These are phyloP conservation scores for Heliconius himera DNA, from an alignment of 1,140 invertebrate genomes.

Conservation along the genomic window DNA sequence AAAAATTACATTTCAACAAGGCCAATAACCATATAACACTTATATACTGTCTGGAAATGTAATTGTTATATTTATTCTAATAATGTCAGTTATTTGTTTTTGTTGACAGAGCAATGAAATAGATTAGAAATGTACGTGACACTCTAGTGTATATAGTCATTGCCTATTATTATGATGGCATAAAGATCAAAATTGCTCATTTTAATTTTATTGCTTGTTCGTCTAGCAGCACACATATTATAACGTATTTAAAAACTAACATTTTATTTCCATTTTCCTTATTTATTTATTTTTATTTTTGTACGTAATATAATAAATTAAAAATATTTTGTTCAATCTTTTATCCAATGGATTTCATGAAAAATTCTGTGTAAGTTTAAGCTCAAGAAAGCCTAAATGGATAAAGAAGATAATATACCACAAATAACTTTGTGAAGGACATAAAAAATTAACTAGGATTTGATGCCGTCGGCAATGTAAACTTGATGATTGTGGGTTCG, in stretches of 20 bases:
- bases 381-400: too few species aligned
- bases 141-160: conserved; percentile 3
- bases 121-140: conserved; percentile 38
- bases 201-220: background rate
- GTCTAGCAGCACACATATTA: background rate
- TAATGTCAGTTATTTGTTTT: conserved; percentile 10
- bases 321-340: too few species aligned
- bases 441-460: too few species aligned
- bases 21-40: background rate
- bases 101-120: conserved; percentile 30
- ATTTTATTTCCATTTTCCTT: background rate
- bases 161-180: background rate
- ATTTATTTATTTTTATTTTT: background rate
- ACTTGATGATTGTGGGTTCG: too few species aligned
- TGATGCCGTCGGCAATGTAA: too few species aligned
- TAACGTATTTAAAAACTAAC: background rate
- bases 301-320: too few species aligned
- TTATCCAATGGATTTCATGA: too few species aligned
- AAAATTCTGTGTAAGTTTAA: too few species aligned
- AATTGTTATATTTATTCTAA: background rate
- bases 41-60: background rate
- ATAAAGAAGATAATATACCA: too few species aligned
- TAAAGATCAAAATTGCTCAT: conserved; percentile 31
- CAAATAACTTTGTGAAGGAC: too few species aligned
- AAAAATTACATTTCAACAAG: background rate